Conservation (phyloP, 2,797 vertebrate genomes). For the Neopelma chrysocephalum region DNA sequence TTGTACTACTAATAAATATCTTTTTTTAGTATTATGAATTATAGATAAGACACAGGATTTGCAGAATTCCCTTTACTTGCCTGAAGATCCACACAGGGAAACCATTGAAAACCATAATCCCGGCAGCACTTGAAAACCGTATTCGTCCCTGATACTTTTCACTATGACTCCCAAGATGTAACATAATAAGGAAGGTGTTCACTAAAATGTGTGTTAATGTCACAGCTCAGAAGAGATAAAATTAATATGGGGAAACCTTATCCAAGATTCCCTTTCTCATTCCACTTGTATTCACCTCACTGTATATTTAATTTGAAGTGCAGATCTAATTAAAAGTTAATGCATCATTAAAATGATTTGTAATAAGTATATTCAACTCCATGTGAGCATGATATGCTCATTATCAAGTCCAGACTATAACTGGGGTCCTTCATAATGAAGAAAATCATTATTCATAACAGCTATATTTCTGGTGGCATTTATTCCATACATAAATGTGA, state of each 20-base stretch:
- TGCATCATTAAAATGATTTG: conserved; percentile 71
- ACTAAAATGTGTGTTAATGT: conserved; percentile 4
- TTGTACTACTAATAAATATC: background rate
- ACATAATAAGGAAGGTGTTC: background rate
- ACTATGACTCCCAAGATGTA: background rate
- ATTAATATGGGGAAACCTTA: background rate
- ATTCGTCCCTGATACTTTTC: background rate
- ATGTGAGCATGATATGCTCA: conserved; percentile 11
- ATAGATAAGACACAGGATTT: background rate
- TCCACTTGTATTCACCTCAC: background rate
- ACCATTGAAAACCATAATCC: background rate
- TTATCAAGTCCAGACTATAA: background rate
- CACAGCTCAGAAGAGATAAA: conserved; percentile 3
- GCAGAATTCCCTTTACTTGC: background rate
- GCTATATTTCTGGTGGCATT: background rate
- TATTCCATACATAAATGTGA: background rate
- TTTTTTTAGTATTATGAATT: background rate
- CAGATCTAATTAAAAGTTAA: conserved; percentile 65
- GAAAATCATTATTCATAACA: conserved; percentile 13
- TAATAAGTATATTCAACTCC: conserved; percentile 24
- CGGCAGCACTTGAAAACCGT: background rate
- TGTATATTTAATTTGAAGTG: conserved; percentile 45
- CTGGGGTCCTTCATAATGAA: background rate
- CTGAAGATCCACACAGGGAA: background rate
- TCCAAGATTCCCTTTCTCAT: background rate